Conservation (phyloP, 2,113 vertebrate genomes). For the Hemibagrus wyckioides region DNA sequence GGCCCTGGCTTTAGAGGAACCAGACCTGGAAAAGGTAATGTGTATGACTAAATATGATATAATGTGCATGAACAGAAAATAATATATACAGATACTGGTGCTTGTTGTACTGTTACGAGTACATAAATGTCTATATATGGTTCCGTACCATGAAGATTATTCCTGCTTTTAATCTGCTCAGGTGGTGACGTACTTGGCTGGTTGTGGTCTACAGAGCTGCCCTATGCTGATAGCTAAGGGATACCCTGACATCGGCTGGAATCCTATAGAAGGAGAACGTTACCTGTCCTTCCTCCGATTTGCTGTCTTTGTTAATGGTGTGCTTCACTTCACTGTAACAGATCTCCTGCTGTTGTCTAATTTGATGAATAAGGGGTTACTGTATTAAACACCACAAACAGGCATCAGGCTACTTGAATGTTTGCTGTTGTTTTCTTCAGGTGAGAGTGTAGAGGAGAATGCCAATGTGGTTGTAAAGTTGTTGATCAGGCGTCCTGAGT, state of each 20-base stretch:
- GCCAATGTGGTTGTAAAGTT: constrained; percentile 97
- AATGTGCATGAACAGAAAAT: not conserved
- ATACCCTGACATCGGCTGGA: constrained; percentile 96
- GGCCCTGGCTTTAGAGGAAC: constrained; percentile 89
- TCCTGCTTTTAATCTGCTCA: constrained; percentile 61
- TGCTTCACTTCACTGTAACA: not conserved
- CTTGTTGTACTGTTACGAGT: not conserved
- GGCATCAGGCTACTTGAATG: not conserved
- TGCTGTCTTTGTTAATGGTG: constrained; percentile 95
- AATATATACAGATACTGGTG: not conserved
- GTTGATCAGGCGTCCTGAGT: constrained; percentile 92
- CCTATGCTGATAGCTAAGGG: constrained; percentile 90
- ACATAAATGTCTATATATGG: not conserved
- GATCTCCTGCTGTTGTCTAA: not conserved
- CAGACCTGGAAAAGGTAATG: constrained; percentile 91
- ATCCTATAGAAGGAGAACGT: constrained; percentile 96
- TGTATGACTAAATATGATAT: not conserved
- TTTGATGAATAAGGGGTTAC: not conserved
- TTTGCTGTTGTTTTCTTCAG: constrained; percentile 61
- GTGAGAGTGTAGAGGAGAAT: constrained; percentile 98
- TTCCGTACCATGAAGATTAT: not conserved
- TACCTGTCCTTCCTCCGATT: constrained; percentile 96
- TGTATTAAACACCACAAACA: not conserved
- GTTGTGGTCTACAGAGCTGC: constrained; percentile 94
- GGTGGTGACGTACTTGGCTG: constrained; percentile 96